phyloP scores from a whole-genome alignment of 2,797 vertebrate species.

The Bovichtus variegatus region DNA sequence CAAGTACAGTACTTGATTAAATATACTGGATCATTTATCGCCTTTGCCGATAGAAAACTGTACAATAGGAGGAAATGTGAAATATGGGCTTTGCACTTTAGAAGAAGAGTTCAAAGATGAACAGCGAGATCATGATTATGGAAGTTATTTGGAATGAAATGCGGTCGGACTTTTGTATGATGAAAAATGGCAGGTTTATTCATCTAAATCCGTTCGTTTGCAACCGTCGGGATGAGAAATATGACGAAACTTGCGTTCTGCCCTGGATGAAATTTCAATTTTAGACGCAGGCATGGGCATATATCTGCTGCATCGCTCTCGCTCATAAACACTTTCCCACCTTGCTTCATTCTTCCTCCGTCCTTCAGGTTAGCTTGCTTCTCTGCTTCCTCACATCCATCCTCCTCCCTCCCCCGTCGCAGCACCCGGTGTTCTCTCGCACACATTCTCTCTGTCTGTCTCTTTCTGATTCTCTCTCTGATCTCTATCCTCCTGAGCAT shows the following conservation, averaged over 20 bases:
- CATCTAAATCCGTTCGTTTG: constrained; percentile 51
- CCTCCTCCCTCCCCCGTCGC: constrained; percentile 7
- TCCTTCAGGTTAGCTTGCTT: constrained; percentile 61
- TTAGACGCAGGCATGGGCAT: constrained; percentile 27
- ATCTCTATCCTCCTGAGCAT: constrained; percentile 71
- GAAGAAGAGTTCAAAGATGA: constrained; percentile 10
- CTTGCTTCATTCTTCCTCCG: constrained; percentile 44
- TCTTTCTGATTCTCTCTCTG: constrained; percentile 65
- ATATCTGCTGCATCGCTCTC: constrained; percentile 44
- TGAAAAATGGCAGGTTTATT: constrained; percentile 48
- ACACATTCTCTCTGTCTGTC: constrained; percentile 59
- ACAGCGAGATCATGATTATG: constrained; percentile 23
- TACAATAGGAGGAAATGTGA: background rate
- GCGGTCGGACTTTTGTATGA: constrained; percentile 28
- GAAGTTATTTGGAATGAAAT: constrained; percentile 34
- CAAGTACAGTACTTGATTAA: too few species aligned
- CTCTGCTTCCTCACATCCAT: constrained; percentile 28
- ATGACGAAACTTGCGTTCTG: constrained; percentile 50
- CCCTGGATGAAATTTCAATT: constrained; percentile 54
- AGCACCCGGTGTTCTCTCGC: constrained; percentile 47
- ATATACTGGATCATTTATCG: background rate
- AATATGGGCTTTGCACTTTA: constrained; percentile 10
- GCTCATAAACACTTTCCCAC: constrained; percentile 41
- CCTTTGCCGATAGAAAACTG: constrained; percentile 4
- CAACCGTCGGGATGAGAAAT: constrained; percentile 34